Percentiles rank a stretch among this genome's conserved stretches.
phyloP scores from a whole-genome alignment of 2,797 vertebrate species.

The Lepilemur septentrionalis region DNA sequence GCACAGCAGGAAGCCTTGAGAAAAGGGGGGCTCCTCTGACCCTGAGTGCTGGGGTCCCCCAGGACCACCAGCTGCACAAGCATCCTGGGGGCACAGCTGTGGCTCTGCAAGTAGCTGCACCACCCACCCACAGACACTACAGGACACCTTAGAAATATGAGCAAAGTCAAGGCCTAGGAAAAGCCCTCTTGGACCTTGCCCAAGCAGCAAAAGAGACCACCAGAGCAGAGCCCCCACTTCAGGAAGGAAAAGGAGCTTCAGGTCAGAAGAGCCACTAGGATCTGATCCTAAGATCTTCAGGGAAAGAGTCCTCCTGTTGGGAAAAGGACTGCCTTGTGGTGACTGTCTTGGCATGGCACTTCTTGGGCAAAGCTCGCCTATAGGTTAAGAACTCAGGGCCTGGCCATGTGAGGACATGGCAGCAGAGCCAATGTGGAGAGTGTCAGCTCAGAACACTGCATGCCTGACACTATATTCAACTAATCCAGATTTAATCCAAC shows the following conservation, averaged over 20 bases:
- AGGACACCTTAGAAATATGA: neutral
- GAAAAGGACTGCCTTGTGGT: neutral
- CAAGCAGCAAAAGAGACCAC: neutral
- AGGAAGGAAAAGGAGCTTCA: neutral
- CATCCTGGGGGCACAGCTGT: neutral
- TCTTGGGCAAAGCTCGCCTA: neutral
- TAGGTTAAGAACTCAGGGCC: neutral
- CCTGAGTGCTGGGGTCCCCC: neutral
- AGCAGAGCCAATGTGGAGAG: neutral
- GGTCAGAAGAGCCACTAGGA: neutral
- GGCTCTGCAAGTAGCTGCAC: neutral
- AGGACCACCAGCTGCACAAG: neutral
- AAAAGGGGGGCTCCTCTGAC: neutral
- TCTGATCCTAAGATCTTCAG: neutral
- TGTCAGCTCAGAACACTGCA: neutral
- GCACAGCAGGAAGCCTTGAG: neutral
- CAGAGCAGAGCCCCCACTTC: neutral
- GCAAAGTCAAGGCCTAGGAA: neutral
- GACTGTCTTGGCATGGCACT: neutral
- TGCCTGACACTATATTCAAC: neutral
- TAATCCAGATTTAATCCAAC: neutral
- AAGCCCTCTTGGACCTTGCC: neutral
- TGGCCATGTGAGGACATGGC: neutral
- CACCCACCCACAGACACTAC: neutral
- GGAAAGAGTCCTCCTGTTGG: neutral